phyloP scores from a whole-genome alignment of 2,888 invertebrate genomes.

The Dysmachus trigonus region DNA sequence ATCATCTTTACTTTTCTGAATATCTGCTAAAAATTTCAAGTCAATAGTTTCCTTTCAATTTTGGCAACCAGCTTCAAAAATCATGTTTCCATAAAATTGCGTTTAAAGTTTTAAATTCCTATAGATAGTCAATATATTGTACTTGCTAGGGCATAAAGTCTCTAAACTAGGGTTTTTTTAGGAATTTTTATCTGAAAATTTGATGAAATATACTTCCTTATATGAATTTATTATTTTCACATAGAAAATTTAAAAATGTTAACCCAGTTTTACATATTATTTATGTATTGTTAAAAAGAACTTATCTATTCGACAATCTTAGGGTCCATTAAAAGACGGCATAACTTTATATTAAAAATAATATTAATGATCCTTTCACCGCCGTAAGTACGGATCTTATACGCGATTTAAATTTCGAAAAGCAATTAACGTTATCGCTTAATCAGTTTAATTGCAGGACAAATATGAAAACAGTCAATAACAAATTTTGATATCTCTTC shows the following conservation, averaged over 20 bases:
- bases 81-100: no score
- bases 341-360: background rate
- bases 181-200: no score
- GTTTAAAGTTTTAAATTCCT: no score
- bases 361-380: background rate
- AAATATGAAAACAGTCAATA: background rate
- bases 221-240: no score
- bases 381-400: background rate
- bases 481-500: background rate
- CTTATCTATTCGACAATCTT: background rate
- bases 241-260: background rate
- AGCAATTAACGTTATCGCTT: background rate
- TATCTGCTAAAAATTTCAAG: no score
- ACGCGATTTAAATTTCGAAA: background rate
- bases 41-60: no score
- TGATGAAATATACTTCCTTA: no score
- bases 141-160: no score
- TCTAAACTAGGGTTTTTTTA: no score
- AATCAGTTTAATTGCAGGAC: background rate
- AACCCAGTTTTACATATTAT: background rate
- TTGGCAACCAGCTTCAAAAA: no score
- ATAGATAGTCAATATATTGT: no score
- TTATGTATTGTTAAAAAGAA: background rate
- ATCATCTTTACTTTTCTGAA: no score
- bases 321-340: background rate